phyloP scores from a whole-genome alignment of 2,888 invertebrate genomes.

The Mystacides longicornis region DNA sequence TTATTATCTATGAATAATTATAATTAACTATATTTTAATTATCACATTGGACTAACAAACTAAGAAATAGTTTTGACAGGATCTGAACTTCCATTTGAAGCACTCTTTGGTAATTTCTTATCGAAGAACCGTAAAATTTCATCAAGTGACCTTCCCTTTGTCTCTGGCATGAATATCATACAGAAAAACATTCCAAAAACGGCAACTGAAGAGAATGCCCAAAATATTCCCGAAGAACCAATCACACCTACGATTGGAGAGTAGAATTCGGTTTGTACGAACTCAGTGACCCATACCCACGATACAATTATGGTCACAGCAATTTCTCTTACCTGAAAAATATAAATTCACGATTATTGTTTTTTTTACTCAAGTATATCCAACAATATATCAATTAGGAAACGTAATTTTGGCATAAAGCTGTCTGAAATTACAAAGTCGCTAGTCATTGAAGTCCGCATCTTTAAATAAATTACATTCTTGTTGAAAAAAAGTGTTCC shows the following conservation, averaged over 20 bases:
- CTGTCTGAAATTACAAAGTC: too few relatives aligned
- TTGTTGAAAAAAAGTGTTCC: too few relatives aligned
- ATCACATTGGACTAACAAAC: too few relatives aligned
- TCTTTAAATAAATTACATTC: too few relatives aligned
- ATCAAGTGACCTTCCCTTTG: conserved; percentile 37
- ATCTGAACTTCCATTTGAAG: too few relatives aligned
- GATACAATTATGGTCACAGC: conserved; percentile 36
- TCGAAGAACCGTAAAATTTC: conserved; percentile 30
- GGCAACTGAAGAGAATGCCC: conserved; percentile 35
- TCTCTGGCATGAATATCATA: conserved; percentile 38
- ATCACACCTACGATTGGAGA: conserved; percentile 26
- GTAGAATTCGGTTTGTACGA: conserved; percentile 26
- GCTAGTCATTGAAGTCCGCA: too few relatives aligned
- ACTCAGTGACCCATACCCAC: conserved; percentile 37
- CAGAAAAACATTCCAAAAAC: conserved; percentile 32
- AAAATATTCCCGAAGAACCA: conserved; percentile 36
- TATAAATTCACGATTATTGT: neutral
- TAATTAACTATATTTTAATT: too few relatives aligned
- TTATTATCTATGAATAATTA: too few relatives aligned
- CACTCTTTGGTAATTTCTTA: neutral
- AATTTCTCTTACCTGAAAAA: conserved; percentile 36
- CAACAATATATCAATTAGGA: too few relatives aligned
- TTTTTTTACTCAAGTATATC: too few relatives aligned
- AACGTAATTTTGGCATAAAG: too few relatives aligned
- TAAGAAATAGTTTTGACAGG: too few relatives aligned